Evolutionary conservation across 2,113 vertebrate genomes (phyloP).

Genomic region (Galbula dea): DNA sequence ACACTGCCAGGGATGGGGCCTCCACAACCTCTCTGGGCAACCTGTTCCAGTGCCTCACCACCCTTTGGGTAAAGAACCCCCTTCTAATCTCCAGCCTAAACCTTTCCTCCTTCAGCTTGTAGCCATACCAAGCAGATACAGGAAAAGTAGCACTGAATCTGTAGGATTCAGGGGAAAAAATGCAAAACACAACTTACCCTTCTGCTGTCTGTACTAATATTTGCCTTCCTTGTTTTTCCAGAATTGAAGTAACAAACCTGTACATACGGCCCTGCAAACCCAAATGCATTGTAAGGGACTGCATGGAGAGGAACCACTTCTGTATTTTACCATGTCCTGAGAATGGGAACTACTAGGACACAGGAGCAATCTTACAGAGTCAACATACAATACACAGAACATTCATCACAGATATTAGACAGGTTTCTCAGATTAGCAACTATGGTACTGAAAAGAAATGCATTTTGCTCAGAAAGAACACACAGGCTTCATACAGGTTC

Average conservation of each 20-base stretch:
- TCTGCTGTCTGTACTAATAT: neutral
- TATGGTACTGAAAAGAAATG: neutral
- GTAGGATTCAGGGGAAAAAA: neutral
- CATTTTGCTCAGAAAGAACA: neutral
- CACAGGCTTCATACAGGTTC: neutral
- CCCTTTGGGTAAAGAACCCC: no score
- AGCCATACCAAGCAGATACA: neutral
- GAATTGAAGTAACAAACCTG: neutral
- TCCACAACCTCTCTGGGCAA: no score
- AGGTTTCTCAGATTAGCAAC: neutral
- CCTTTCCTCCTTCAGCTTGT: no score
- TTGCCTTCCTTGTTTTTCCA: neutral
- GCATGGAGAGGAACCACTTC: neutral
- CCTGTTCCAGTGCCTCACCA: no score
- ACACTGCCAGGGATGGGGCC: no score
- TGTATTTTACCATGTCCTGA: neutral
- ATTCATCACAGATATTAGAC: neutral
- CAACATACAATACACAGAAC: rapidly evolving
- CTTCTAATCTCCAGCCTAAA: no score
- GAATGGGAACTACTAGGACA: neutral
- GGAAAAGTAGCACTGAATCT: neutral
- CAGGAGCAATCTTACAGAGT: neutral
- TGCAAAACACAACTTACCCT: neutral
- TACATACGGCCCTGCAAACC: neutral
- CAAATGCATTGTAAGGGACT: neutral